These are phyloP conservation scores for Dascyllus trimaculatus DNA, from an alignment of 2,113 vertebrate genomes.

Conservation along the genomic window DNA sequence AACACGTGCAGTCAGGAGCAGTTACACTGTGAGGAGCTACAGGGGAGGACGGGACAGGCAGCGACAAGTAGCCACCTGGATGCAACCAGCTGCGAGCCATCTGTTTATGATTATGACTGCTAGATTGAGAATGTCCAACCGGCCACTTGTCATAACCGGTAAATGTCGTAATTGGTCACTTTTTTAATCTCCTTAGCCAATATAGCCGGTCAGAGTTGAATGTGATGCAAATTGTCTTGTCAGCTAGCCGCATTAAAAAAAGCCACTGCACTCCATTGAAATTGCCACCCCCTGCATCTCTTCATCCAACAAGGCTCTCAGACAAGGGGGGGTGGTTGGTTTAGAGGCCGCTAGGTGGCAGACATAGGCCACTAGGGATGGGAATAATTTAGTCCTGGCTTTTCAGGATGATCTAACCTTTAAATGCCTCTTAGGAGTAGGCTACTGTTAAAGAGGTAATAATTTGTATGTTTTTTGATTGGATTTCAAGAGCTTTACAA, in stretches of 20 bases:
- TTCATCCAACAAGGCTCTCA: not conserved
- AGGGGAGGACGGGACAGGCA: not conserved
- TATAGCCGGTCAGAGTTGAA: not conserved
- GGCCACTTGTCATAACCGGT: constrained; percentile 51
- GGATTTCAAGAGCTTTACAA: constrained; percentile 15
- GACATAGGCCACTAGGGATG: constrained; percentile 50
- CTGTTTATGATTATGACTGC: constrained; percentile 59
- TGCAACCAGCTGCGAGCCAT: constrained; percentile 40
- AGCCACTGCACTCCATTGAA: not conserved
- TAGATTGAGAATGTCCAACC: constrained; percentile 48
- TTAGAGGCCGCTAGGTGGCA: constrained; percentile 68
- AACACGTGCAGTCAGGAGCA: constrained; percentile 47
- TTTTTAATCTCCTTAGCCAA: constrained; percentile 16
- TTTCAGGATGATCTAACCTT: constrained; percentile 16
- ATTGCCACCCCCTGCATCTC: not conserved
- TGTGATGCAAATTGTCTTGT: constrained; percentile 12
- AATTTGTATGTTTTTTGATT: not conserved
- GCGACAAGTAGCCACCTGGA: constrained; percentile 55
- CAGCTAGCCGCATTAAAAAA: constrained; percentile 9
- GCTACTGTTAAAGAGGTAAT: not conserved
- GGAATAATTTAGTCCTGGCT: constrained; percentile 22
- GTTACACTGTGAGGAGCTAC: constrained; percentile 6
- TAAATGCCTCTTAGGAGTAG: not conserved
- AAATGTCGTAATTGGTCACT: constrained; percentile 44
- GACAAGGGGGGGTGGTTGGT: not conserved